These are phyloP conservation scores for Hymenopus coronatus DNA, from an alignment of 2,888 invertebrate genomes.

Conservation along the genomic window DNA sequence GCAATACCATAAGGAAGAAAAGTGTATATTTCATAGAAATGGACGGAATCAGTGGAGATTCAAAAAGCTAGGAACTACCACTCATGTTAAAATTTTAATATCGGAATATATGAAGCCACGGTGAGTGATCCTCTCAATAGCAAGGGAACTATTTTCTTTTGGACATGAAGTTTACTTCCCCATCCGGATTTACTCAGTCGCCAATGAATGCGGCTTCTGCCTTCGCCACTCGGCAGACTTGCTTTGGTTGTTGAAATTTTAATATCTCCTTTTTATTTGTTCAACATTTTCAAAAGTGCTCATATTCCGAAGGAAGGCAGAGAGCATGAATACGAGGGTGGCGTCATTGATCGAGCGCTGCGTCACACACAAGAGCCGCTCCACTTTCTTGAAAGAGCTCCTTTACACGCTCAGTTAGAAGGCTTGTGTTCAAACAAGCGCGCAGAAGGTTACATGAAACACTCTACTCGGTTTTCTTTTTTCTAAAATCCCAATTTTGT, in stretches of 20 bases:
- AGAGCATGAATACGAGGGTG: not conserved
- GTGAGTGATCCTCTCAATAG: too few relatives aligned
- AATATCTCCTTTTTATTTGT: not conserved
- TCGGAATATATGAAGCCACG: too few relatives aligned
- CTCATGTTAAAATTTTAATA: too few relatives aligned
- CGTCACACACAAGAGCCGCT: not conserved
- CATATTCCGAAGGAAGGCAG: not conserved
- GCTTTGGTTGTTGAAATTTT: not conserved
- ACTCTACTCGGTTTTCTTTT: not conserved
- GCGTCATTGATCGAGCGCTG: not conserved
- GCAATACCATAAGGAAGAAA: too few relatives aligned
- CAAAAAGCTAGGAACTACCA: too few relatives aligned
- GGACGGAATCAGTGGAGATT: too few relatives aligned
- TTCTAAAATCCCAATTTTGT: not conserved
- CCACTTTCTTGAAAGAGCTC: not conserved
- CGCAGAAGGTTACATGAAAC: not conserved
- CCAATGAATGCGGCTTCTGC: not conserved
- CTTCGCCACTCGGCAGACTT: not conserved
- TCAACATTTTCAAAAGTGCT: not conserved
- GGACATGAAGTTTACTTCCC: too few relatives aligned
- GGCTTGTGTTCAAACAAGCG: not conserved
- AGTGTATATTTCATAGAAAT: too few relatives aligned
- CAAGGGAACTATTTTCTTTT: not conserved
- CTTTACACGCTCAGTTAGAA: not conserved
- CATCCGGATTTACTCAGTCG: not conserved